phyloP scores from a whole-genome alignment of 2,888 invertebrate species.

The Sminthurides aquaticus region DNA sequence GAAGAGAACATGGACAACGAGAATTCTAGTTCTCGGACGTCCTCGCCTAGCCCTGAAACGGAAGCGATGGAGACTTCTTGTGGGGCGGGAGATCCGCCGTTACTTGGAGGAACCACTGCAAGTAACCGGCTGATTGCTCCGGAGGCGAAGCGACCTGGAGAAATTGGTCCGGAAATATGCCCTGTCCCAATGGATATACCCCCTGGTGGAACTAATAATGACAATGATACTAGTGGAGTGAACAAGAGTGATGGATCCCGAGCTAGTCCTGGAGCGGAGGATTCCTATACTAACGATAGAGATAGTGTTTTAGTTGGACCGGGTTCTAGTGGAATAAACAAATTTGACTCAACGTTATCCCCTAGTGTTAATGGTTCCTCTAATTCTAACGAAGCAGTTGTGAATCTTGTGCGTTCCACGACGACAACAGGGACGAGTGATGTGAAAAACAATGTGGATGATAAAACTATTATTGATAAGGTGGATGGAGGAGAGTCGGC shows the following conservation, averaged over 20 bases:
- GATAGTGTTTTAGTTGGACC: background rate
- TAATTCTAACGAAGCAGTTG: background rate
- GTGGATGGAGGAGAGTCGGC: background rate
- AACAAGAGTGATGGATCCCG: background rate
- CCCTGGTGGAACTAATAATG: background rate
- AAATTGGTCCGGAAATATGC: slow-evolving; percentile 11
- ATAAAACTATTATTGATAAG: background rate
- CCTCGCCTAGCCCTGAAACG: slow-evolving; percentile 40
- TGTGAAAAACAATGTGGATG: background rate
- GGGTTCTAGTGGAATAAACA: background rate
- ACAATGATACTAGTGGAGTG: background rate
- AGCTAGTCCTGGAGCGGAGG: background rate
- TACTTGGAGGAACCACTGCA: slow-evolving; percentile 26
- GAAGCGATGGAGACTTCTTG: slow-evolving; percentile 32
- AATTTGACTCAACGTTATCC: background rate
- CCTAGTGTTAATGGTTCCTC: background rate
- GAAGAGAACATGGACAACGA: slow-evolving; percentile 40
- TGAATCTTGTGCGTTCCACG: background rate
- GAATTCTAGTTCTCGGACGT: slow-evolving; percentile 43
- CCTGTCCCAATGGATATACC: slow-evolving; percentile 13
- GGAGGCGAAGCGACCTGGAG: slow-evolving; percentile 36
- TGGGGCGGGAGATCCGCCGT: slow-evolving; percentile 19
- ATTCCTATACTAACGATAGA: background rate
- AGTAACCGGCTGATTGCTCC: slow-evolving; percentile 32
- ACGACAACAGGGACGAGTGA: background rate